Evolutionary conservation across 1,140 invertebrate species (phyloP).

Genomic region (Brachionus paranguensis): DNA sequence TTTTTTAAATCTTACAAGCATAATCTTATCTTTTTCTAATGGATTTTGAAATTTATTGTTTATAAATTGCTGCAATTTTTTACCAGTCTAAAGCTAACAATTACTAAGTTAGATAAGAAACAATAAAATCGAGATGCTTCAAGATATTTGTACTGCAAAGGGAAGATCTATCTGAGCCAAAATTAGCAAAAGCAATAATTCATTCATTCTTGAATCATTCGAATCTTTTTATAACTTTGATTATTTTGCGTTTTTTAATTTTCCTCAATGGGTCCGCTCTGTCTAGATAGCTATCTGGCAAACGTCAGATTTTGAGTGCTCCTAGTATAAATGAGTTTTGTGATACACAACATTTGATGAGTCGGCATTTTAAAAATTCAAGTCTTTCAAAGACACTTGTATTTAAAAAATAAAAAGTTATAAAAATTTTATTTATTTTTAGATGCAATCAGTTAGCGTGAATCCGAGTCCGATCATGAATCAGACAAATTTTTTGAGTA

Average conservation of each 20-base stretch:
- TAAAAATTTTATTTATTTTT: neutral
- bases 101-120: neutral
- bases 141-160: neutral
- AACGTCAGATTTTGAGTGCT: neutral
- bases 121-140: neutral
- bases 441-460: constrained; percentile 3
- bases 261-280: neutral
- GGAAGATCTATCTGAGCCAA: neutral
- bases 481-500: neutral
- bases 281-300: neutral
- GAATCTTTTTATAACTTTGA: neutral
- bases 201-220: neutral
- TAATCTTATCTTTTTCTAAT: neutral
- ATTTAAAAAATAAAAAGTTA: neutral
- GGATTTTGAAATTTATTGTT: neutral
- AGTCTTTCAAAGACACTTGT: neutral
- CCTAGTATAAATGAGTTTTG: neutral
- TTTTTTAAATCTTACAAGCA: neutral
- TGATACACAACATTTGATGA: neutral
- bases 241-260: neutral
- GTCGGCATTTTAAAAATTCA: neutral
- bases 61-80: neutral
- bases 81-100: neutral
- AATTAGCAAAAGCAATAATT: neutral
- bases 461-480: neutral